Evolutionary conservation across 2,113 vertebrate genomes (phyloP).

Genomic region (Mormoops blainvillei): DNA sequence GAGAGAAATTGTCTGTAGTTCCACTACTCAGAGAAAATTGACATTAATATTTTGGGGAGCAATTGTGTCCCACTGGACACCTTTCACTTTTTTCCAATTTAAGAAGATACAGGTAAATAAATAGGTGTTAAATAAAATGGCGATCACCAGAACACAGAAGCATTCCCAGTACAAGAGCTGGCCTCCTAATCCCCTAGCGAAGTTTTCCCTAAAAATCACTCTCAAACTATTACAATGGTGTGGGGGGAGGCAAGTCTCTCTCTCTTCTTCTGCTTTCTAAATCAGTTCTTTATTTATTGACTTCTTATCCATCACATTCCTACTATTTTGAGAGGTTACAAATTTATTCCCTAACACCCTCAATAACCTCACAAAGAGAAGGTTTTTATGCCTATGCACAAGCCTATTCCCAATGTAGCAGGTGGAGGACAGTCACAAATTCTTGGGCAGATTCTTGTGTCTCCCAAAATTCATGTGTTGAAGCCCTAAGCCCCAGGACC

Average conservation of each 20-base stretch:
- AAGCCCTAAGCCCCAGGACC: neutral
- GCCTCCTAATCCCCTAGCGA: neutral
- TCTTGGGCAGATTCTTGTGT: neutral
- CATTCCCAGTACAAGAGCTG: neutral
- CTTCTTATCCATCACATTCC: neutral
- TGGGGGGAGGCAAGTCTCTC: too few relatives aligned
- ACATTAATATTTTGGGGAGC: neutral
- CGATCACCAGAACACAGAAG: neutral
- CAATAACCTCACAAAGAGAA: neutral
- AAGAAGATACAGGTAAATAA: neutral
- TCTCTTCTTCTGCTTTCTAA: neutral
- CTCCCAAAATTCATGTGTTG: neutral
- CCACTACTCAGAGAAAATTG: neutral
- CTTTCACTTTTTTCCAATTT: neutral
- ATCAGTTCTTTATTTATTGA: neutral
- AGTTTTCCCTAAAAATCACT: neutral
- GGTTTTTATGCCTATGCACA: neutral
- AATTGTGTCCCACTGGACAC: neutral
- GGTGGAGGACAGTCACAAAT: neutral
- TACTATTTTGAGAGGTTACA: neutral
- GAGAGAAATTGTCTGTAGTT: neutral
- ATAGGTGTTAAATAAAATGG: neutral
- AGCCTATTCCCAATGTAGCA: neutral
- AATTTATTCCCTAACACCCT: neutral
- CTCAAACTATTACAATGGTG: neutral